Conservation (phyloP, 1,140 invertebrate genomes). For the Littorina saxatilis region DNA sequence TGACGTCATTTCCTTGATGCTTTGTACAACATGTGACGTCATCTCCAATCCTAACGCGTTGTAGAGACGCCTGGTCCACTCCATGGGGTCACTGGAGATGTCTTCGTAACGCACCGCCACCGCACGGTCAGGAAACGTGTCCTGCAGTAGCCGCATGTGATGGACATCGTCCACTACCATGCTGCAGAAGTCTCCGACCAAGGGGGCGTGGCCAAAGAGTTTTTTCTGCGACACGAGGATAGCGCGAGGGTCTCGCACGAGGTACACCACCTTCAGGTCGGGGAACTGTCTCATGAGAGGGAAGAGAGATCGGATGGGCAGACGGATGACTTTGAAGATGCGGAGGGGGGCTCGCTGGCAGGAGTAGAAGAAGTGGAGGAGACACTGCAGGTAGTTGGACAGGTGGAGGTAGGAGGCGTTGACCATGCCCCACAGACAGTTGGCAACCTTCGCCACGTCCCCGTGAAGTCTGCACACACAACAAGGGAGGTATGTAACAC, state of each 20-base stretch:
- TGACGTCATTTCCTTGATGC: background rate
- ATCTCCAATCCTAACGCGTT: background rate
- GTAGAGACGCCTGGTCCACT: slow-evolving; percentile 16
- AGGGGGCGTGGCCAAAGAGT: background rate
- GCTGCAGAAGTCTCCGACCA: background rate
- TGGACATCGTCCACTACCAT: slow-evolving; percentile 6
- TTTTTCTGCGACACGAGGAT: slow-evolving; percentile 11
- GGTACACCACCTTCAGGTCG: slow-evolving; percentile 30
- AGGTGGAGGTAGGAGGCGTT: slow-evolving; percentile 35
- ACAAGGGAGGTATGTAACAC: too few relatives aligned
- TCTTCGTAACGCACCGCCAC: slow-evolving; percentile 32
- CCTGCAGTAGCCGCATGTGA: slow-evolving; percentile 18
- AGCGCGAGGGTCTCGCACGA: slow-evolving; percentile 32
- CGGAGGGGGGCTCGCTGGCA: background rate
- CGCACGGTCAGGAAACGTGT: slow-evolving; percentile 3
- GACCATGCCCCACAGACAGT: slow-evolving; percentile 22
- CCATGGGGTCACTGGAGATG: slow-evolving; percentile 10
- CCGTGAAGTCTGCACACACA: background rate
- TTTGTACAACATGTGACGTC: background rate
- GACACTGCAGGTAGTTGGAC: slow-evolving; percentile 36
- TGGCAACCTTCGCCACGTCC: background rate
- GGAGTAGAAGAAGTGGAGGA: slow-evolving; percentile 16
- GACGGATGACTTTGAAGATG: slow-evolving; percentile 24
- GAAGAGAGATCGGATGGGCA: background rate
- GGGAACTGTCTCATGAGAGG: slow-evolving; percentile 6